These are phyloP conservation scores for Hyperopisus bebe DNA, from an alignment of 2,113 vertebrate species.

Conservation along the genomic window DNA sequence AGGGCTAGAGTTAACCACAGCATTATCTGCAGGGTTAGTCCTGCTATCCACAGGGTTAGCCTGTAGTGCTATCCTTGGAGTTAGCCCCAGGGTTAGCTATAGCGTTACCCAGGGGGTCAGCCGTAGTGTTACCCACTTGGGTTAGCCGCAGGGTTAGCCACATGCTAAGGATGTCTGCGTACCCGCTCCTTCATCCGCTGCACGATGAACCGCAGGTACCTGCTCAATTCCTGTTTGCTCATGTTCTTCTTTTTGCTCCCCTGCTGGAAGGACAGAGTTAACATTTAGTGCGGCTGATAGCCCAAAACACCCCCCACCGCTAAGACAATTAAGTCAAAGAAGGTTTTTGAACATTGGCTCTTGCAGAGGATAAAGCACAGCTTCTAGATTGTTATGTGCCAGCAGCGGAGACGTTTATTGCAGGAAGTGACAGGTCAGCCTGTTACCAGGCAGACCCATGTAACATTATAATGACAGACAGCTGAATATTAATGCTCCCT, in stretches of 20 bases:
- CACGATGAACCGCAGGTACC: constrained; percentile 77
- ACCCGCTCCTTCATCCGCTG: neutral
- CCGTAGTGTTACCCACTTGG: neutral
- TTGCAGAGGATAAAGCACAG: neutral
- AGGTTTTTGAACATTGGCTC: neutral
- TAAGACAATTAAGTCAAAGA: neutral
- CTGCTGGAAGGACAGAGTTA: constrained; percentile 49
- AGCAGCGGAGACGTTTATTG: neutral
- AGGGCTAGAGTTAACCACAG: too few species aligned
- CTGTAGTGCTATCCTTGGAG: too few species aligned
- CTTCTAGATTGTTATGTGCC: neutral
- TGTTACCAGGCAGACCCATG: neutral
- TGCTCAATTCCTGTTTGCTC: constrained; percentile 94
- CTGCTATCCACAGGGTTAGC: too few species aligned
- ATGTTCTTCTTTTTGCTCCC: constrained; percentile 95
- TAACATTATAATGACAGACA: neutral
- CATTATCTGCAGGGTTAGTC: too few species aligned
- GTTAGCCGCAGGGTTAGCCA: neutral
- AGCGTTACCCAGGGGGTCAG: neutral
- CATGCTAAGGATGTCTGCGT: neutral
- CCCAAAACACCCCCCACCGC: neutral
- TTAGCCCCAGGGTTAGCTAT: too few species aligned
- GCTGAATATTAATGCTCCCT: neutral
- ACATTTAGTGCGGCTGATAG: neutral
- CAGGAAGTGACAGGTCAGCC: neutral